A percentile compares a stretch with the other conserved stretches of the same genome.
Conservation (phyloP, 92 coral and sea anemone genomes). For the Porites evermanni region DNA sequence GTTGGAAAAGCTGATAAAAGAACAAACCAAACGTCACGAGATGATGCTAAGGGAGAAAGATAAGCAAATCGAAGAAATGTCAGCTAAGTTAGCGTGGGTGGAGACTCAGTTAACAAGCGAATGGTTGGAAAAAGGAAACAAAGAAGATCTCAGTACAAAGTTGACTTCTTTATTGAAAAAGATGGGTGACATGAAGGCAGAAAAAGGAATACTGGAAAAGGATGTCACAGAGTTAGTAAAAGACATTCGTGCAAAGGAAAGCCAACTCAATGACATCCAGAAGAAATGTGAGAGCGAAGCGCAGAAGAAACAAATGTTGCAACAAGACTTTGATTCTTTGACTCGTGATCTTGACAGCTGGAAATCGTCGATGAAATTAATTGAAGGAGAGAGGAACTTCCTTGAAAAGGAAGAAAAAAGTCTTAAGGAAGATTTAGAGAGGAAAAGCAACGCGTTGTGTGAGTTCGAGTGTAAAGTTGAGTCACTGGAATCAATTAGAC, state of each 20-base stretch:
- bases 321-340: slow-evolving; percentile 22
- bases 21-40: slow-evolving; percentile 11
- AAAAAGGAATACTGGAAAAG: slow-evolving; percentile 24
- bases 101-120: slow-evolving; percentile 22
- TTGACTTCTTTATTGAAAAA: slow-evolving; percentile 6
- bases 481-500: slow-evolving; percentile 24
- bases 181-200: slow-evolving; percentile 18
- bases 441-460: slow-evolving; percentile 21
- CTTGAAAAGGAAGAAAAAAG: slow-evolving; percentile 45
- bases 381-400: slow-evolving; percentile 57
- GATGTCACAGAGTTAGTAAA: slow-evolving; percentile 8
- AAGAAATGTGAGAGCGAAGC: slow-evolving; percentile 25
- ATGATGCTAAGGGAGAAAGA: slow-evolving; percentile 43
- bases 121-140: slow-evolving; percentile 2
- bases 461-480: slow-evolving; percentile 34
- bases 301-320: slow-evolving; percentile 11
- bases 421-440: slow-evolving; percentile 42
- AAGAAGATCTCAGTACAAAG: slow-evolving; percentile 8
- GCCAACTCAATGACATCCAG: slow-evolving; percentile 12
- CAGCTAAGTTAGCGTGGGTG: slow-evolving; percentile 6
- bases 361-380: slow-evolving; percentile 45
- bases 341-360: slow-evolving; percentile 35
- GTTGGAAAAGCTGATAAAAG: slow-evolving; percentile 14
- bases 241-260: slow-evolving; percentile 14
- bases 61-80: slow-evolving; percentile 40